Conservation (phyloP, 2,113 vertebrate species). For the Limanda limanda region DNA sequence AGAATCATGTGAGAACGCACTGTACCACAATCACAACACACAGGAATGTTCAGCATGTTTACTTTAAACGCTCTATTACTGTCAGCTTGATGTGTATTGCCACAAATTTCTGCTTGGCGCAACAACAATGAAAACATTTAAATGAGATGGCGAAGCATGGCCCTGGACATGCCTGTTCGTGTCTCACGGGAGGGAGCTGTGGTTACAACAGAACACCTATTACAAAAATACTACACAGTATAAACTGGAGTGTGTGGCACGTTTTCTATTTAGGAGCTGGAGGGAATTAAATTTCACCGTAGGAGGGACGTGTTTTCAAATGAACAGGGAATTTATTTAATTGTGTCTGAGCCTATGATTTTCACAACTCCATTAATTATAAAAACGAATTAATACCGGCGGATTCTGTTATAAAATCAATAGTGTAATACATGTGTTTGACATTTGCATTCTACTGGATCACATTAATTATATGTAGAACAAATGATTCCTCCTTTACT, state of each 20-base stretch:
- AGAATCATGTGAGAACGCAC: constrained; percentile 40
- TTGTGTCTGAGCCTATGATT: not conserved
- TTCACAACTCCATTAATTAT: not conserved
- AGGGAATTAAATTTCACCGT: constrained; percentile 41
- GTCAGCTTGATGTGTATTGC: constrained; percentile 38
- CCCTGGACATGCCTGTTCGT: constrained; percentile 34
- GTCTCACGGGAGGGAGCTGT: constrained; percentile 55
- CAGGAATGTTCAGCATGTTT: constrained; percentile 52
- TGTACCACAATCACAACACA: constrained; percentile 50
- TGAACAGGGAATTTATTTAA: constrained; percentile 5
- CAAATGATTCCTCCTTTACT: not conserved
- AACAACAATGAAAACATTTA: constrained; percentile 59
- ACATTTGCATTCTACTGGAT: not conserved
- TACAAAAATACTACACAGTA: constrained; percentile 56
- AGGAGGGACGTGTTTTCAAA: constrained; percentile 8
- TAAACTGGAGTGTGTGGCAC: constrained; percentile 38
- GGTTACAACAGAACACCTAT: constrained; percentile 55
- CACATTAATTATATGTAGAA: not conserved
- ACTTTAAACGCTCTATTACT: constrained; percentile 31
- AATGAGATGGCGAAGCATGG: constrained; percentile 43
- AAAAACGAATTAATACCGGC: not conserved
- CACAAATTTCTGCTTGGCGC: constrained; percentile 45
- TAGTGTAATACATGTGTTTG: not conserved
- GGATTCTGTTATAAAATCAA: constrained; percentile 8
- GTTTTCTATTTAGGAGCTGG: constrained; percentile 43